phyloP scores from a whole-genome alignment of 2,797 vertebrate species.

The Uromys caudimaculatus region DNA sequence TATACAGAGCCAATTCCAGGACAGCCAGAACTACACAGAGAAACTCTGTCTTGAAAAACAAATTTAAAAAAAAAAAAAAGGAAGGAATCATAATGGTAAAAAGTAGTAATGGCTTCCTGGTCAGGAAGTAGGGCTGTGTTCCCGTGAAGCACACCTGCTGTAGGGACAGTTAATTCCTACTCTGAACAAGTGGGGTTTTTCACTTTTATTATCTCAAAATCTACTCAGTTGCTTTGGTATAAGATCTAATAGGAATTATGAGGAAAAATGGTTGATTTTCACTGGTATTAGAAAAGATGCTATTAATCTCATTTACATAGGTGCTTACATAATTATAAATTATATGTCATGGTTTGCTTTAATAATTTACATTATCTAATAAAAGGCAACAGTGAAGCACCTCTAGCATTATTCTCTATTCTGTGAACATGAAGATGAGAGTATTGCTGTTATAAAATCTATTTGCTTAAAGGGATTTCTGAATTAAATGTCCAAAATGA shows the following conservation, averaged over 20 bases:
- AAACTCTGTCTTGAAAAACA: not conserved
- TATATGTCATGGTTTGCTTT: conserved; percentile 49
- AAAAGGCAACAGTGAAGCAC: conserved; percentile 1
- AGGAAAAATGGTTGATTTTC: conserved; percentile 8
- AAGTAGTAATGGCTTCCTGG: not conserved
- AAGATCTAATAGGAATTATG: not conserved
- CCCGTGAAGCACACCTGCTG: not conserved
- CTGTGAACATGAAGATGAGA: not conserved
- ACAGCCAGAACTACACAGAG: not conserved
- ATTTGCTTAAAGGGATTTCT: conserved; percentile 27
- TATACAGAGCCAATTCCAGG: not conserved
- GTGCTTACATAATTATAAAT: not conserved
- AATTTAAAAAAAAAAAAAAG: not conserved
- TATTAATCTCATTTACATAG: conserved; percentile 44
- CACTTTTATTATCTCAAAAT: not conserved
- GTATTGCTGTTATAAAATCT: conserved; percentile 28
- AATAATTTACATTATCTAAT: conserved; percentile 14
- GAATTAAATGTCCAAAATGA: conserved; percentile 41
- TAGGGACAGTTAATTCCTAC: not conserved
- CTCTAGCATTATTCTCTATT: not conserved
- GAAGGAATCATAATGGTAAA: not conserved
- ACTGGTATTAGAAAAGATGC: conserved; percentile 18
- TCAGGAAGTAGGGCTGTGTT: not conserved
- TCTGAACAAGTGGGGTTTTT: not conserved
- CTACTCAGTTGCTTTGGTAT: conserved; percentile 36